phyloP scores from a whole-genome alignment of 2,888 invertebrate species.

The Sepioteuthis lessoniana region DNA sequence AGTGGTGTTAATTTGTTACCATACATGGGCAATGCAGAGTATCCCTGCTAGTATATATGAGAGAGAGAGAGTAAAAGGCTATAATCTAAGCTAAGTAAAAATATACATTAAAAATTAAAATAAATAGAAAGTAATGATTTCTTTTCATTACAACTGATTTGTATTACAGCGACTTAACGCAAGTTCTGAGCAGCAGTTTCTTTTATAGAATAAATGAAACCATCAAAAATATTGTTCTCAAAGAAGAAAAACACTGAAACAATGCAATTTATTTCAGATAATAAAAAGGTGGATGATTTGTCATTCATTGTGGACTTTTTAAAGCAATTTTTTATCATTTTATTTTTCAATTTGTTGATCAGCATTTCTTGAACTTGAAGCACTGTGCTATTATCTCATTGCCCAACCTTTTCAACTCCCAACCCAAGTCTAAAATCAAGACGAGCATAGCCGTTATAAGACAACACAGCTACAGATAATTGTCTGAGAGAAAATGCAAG shows the following conservation, averaged over 20 bases:
- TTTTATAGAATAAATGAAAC: not conserved
- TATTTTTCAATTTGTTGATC: not conserved
- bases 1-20: too few relatives aligned
- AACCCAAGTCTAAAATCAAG: not conserved
- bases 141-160: too few relatives aligned
- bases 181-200: not conserved
- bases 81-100: too few relatives aligned
- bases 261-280: not conserved
- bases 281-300: not conserved
- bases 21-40: too few relatives aligned
- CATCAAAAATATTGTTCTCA: not conserved
- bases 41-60: too few relatives aligned
- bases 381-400: not conserved
- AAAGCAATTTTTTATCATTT: not conserved
- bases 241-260: not conserved
- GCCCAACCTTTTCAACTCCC: not conserved
- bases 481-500: not conserved
- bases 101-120: too few relatives aligned
- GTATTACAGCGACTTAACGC: not conserved
- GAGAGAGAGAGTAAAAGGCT: too few relatives aligned
- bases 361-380: not conserved
- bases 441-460: not conserved
- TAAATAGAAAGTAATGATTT: too few relatives aligned
- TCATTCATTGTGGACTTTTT: not conserved
- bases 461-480: not conserved